These are phyloP conservation scores for Phoxinus phoxinus DNA, from an alignment of 2,113 vertebrate genomes.

Conservation along the genomic window DNA sequence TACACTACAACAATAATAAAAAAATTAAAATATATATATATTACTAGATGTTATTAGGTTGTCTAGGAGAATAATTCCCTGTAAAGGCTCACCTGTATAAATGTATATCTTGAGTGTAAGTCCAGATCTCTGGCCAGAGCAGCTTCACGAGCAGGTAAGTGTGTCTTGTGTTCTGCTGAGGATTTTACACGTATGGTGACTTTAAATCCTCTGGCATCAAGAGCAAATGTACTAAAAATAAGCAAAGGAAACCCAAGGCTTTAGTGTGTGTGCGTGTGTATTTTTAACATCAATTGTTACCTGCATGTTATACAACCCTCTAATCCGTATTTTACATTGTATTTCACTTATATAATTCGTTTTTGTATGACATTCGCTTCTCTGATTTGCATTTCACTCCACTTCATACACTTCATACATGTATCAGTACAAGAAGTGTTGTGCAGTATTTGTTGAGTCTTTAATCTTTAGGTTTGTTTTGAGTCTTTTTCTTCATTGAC, in stretches of 20 bases:
- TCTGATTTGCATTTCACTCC: not conserved
- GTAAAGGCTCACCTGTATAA: conserved; percentile 12
- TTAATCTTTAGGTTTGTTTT: not conserved
- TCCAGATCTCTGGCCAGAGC: not conserved
- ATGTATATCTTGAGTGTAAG: not conserved
- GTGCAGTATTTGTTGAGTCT: not conserved
- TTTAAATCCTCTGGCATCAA: conserved; percentile 37
- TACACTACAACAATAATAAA: not conserved
- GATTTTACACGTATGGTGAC: not conserved
- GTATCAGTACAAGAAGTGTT: not conserved
- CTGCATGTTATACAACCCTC: not conserved
- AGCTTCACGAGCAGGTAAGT: not conserved
- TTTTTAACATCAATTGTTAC: not conserved
- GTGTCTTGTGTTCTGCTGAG: not conserved
- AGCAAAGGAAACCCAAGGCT: conserved; percentile 1
- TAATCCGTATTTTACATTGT: not conserved
- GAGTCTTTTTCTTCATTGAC: not conserved
- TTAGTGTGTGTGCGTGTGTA: not conserved
- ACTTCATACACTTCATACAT: not conserved
- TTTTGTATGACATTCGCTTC: not conserved
- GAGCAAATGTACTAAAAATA: conserved; percentile 24
- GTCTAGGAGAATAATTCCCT: not conserved
- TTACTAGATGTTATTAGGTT: not conserved
- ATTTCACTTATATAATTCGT: not conserved
- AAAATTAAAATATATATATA: too few species aligned